Evolutionary conservation across 2,888 invertebrate species (phyloP), one percentile per base, ranked within the genome.

Genomic region (Adineta ricciae): DNA sequence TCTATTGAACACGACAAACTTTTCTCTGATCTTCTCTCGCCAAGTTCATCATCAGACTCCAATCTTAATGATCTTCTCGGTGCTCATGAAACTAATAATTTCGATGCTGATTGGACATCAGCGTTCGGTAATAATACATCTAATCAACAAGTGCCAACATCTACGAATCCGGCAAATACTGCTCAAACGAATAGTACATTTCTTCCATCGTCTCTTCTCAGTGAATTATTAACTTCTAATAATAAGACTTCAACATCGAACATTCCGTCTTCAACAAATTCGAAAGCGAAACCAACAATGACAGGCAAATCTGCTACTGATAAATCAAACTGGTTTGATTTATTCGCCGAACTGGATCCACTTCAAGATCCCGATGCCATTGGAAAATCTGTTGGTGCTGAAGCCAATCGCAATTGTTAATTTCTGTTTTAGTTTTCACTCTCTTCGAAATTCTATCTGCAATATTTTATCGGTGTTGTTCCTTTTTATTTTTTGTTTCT

Each of bases 271-370:
- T 7, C 41, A 78, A 3, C 24, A 16, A 38, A 38, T 9, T 11
- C 41, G 14, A 78, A 41, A 32, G 41, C 38, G 24, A 9, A 14
- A 14, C 2, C 21, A 41, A 24, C 38, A 73, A 5, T 24, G 11
- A 38, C 78, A 78, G 32, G 32, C 14, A 64, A 64, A 64, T 11
- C 21, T n/a, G n/a, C n/a, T 41, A 24, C 21, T 9, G 78, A 78
- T 21, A 87, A 86, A 83, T 36, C 86, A 1, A 87, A 92, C 2
- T 97, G 96, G 96, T 93, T 95, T 89, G 95, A 95, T 90, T 91
- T 96, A 84, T 96, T 97, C 91, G 95, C 96, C 64, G 96, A 96
- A 90, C 91, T 97, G 86, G 96, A 97, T 91, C 96, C 96, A 0
- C 91, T 96, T 52, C 93, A 95, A 21, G 95, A 96, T 91, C 95